phyloP scores from a whole-genome alignment of 2,888 invertebrate genomes.

The Bursaphelenchus okinawaensis region DNA sequence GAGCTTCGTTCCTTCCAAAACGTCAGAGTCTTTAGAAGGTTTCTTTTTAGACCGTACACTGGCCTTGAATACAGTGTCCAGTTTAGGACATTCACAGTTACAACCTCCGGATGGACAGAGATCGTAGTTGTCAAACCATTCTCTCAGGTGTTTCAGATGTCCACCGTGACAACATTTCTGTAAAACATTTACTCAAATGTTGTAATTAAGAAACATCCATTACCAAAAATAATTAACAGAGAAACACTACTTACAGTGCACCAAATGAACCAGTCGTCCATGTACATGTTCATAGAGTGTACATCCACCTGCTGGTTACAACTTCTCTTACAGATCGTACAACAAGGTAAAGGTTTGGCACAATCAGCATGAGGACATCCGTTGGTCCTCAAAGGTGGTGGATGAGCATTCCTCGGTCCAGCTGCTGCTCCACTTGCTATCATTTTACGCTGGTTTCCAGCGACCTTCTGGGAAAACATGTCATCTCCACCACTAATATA shows the following conservation, averaged over 20 bases:
- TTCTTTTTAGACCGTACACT: background rate
- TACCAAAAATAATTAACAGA: constrained; percentile 3
- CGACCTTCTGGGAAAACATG: constrained; percentile 10
- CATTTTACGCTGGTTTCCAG: background rate
- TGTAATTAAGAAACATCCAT: no score
- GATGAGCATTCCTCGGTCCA: background rate
- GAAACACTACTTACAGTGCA: constrained; percentile 24
- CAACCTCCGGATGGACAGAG: constrained; percentile 22
- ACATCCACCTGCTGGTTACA: constrained; percentile 12
- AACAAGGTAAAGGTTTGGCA: constrained; percentile 24
- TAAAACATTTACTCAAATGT: no score
- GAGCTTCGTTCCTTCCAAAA: background rate
- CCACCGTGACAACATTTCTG: constrained; percentile 25
- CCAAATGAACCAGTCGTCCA: constrained; percentile 34
- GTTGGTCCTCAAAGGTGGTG: background rate
- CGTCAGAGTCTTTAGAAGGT: background rate
- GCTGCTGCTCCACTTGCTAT: background rate
- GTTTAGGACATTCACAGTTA: constrained; percentile 6
- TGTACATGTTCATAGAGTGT: constrained; percentile 4
- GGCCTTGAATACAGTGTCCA: constrained; percentile 7
- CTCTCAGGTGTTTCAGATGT: constrained; percentile 18
- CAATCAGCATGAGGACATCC: constrained; percentile 19
- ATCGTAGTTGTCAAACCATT: constrained; percentile 25
- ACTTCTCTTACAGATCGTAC: constrained; percentile 23
- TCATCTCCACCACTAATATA: constrained; percentile 18